Conservation (phyloP, 2,888 invertebrate genomes). For the Mimumesa dahlbomi region DNA sequence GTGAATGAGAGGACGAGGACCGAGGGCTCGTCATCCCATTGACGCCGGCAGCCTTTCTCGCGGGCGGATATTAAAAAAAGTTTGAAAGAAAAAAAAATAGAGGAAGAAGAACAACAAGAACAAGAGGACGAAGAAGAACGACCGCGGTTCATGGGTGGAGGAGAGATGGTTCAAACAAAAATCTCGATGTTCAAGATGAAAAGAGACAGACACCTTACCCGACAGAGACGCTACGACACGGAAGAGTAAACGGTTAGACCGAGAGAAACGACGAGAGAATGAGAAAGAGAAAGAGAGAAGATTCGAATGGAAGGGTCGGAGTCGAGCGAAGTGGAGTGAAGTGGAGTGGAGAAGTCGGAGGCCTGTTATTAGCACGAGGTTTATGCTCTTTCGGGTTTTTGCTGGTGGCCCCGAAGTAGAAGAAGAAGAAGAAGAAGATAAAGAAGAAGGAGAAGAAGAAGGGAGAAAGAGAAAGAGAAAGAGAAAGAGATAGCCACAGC, state of each 20-base stretch:
- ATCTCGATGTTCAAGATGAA: background rate
- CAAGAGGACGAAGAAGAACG: background rate
- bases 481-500: constrained; percentile 70
- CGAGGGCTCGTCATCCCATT: constrained; percentile 54
- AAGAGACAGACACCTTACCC: constrained; percentile 9
- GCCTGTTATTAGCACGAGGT: constrained; percentile 80
- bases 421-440: too few species aligned
- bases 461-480: too few species aligned
- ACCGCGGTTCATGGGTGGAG: background rate
- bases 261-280: constrained; percentile 17
- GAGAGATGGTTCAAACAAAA: background rate
- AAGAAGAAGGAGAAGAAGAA: too few species aligned
- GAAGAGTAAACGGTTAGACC: background rate
- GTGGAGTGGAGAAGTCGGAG: constrained; percentile 74
- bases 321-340: constrained; percentile 69
- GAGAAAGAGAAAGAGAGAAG: constrained; percentile 26
- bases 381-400: constrained; percentile 80
- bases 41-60: constrained; percentile 53
- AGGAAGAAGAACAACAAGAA: constrained; percentile 4
- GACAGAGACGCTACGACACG: background rate
- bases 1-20: constrained; percentile 33
- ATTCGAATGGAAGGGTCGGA: constrained; percentile 49
- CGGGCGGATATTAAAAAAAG: constrained; percentile 63
- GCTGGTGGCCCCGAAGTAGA: constrained; percentile 73
- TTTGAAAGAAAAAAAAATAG: constrained; percentile 13